Evolutionary conservation across 2,888 invertebrate genomes (phyloP), one percentile per base, ranked within the genome.

Genomic region (Crepidodera aurea): DNA sequence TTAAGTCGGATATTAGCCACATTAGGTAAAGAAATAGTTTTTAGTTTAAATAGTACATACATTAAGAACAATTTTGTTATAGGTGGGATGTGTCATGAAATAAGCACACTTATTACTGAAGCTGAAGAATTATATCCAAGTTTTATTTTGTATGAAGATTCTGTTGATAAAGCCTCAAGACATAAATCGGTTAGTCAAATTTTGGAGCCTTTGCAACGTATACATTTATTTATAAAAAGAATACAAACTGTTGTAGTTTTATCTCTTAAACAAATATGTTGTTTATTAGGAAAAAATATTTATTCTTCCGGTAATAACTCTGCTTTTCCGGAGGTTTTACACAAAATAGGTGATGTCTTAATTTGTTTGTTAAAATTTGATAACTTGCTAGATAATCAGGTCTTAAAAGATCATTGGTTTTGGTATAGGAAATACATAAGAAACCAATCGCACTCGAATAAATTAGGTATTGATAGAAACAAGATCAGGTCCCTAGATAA

Each of bases 1-100:
- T 84, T 95, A 71, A 90, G 90, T 29, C 90, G 92, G 82, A 86
- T 94, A 44, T 82, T 96, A 6, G 87, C 90, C 39, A 91, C 93
- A 0, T 86, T 96, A 61, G 88, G 44, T 44, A 44, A 8, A 1
- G 13, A 42, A 8, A 15, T 5, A 8, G 2, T 40, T 5, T 40
- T 32, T 22, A 6, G 6, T 4, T 22, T 22, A 22, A 22, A 22
- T 22, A 4, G 2, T 2, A 4, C 6, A 22, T 4, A 22, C 22
- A 22, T 4, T 22, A 4, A 22, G 22, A 4, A 4, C 6, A 4
- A 2, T 10, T 42, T 42, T 42, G 16, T 42, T 42, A n/a, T 13
- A 44, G 44, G 90, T 12, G 87, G 91, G 6, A 82, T 94, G 1
- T 93, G 92, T 79, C 84, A 87, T 69, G 96, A 96, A 83, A 87